Base-by-base conservation (phyloP, 2,113 vertebrate genomes). In the Anser cygnoides region DNA sequence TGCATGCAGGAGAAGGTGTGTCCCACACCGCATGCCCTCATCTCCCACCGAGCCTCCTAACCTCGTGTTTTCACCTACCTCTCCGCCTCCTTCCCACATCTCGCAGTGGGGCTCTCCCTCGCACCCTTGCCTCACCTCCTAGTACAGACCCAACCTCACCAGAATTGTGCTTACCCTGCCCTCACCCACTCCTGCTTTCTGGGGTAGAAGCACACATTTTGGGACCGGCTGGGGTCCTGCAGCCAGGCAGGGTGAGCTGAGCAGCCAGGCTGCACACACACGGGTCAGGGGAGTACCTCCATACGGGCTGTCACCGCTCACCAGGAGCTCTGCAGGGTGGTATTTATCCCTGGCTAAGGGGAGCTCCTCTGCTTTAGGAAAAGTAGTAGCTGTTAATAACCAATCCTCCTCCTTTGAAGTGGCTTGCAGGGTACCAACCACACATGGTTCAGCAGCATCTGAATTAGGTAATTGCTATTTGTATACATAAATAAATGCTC, bases 221-320 rank as follows among this genome's bases (percentile, higher is more conserved):
- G 11, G 54, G 28, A 49, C 39, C 2, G 7, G 11, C 5, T 28
- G 62, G 28, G 16, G 33, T 68, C 37, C 63, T 84, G 72, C 54
- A 91, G 54, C 62, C 58, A 31, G 20, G 28, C 0, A 0, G 20
- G 57, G 19, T 20, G 26, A 43, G 70, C 2, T 7, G 59, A 77
- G 4, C 49, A 16, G 59, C 8, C 41, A 9, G 29, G 46, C 17
- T 11, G 12, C 29, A 19, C 10, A 22, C 63, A 76, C 39, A 19
- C 11, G n/a, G 19, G 23, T n/a, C 8, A 7, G 72, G 59, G 41
- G 55, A 37, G 22, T 67, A 35, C 37, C 16, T 67, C 23, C 31
- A 15, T 2, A 46, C 0, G 0, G 21, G 13, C 4, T 55, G 26
- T 10, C 52, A 19, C 22, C 0, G 0, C 52, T 65, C 71, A n/a